These are phyloP conservation scores for Mionectes olivaceus DNA, from an alignment of 2,797 vertebrate genomes.

Conservation along the genomic window DNA sequence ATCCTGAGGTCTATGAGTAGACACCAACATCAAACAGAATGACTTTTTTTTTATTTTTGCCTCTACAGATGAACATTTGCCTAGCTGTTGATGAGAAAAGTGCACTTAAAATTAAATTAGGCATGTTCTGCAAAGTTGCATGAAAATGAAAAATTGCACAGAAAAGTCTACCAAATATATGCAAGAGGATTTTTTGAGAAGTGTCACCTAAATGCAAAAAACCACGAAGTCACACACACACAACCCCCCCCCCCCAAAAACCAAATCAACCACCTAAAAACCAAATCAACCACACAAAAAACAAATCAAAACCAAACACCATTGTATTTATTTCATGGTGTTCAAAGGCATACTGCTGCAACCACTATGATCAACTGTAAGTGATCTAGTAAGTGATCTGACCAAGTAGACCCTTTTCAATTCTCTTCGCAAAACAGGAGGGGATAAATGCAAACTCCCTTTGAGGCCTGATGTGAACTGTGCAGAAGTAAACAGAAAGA, in stretches of 20 bases:
- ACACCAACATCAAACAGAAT: neutral
- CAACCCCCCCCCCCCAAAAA: neutral
- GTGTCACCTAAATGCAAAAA: neutral
- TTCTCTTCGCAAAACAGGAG: neutral
- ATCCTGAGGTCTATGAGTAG: neutral
- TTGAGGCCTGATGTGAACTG: neutral
- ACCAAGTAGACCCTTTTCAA: neutral
- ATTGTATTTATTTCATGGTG: neutral
- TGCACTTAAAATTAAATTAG: neutral
- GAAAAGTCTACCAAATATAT: neutral
- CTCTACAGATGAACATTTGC: neutral
- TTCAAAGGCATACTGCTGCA: neutral
- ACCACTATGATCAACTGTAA: neutral
- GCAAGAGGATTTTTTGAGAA: neutral
- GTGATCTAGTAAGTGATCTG: too few relatives aligned
- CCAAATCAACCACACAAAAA: neutral
- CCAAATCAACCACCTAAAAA: fast-evolving
- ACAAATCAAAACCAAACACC: neutral
- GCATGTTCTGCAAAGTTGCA: neutral
- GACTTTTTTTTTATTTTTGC: neutral
- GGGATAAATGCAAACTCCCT: neutral
- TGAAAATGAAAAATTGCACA: neutral
- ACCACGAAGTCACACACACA: neutral
- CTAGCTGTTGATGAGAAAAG: neutral
- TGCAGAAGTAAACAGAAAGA: neutral